phyloP scores from a whole-genome alignment of 2,888 invertebrate species.

The Colletes collaris region DNA sequence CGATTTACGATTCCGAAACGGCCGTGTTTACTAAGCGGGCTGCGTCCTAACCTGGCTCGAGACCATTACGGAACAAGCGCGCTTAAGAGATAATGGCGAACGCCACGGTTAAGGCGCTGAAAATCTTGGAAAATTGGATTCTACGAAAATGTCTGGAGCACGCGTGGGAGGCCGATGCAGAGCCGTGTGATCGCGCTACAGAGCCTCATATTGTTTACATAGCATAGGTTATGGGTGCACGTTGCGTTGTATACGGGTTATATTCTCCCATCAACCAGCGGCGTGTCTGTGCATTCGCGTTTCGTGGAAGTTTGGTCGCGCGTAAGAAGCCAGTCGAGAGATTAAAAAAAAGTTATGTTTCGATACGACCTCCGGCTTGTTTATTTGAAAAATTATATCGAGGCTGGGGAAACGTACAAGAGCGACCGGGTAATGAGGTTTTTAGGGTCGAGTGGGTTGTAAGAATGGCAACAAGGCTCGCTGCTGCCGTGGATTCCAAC shows the following conservation, averaged over 20 bases:
- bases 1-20: slow-evolving; percentile 63
- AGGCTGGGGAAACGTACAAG: no score
- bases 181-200: slow-evolving; percentile 56
- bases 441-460: no score
- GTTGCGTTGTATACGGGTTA: slow-evolving; percentile 21
- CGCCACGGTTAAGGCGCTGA: slow-evolving; percentile 55
- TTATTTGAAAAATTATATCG: slow-evolving; percentile 6
- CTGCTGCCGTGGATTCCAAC: no score
- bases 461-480: no score
- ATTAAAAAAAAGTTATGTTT: slow-evolving; percentile 8
- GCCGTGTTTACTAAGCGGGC: slow-evolving; percentile 65
- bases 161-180: slow-evolving; percentile 4
- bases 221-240: slow-evolving; percentile 22
- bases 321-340: slow-evolving; percentile 4
- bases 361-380: background rate
- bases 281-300: background rate
- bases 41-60: slow-evolving; percentile 53
- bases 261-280: slow-evolving; percentile 5
- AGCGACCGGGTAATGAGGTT: no score
- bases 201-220: slow-evolving; percentile 57
- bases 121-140: slow-evolving; percentile 74
- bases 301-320: background rate
- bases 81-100: slow-evolving; percentile 66
- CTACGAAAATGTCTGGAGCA: slow-evolving; percentile 52
- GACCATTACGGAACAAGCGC: slow-evolving; percentile 62